Base-by-base conservation (phyloP, 2,888 invertebrate genomes). In the Lepetodrilus schrolli region DNA sequence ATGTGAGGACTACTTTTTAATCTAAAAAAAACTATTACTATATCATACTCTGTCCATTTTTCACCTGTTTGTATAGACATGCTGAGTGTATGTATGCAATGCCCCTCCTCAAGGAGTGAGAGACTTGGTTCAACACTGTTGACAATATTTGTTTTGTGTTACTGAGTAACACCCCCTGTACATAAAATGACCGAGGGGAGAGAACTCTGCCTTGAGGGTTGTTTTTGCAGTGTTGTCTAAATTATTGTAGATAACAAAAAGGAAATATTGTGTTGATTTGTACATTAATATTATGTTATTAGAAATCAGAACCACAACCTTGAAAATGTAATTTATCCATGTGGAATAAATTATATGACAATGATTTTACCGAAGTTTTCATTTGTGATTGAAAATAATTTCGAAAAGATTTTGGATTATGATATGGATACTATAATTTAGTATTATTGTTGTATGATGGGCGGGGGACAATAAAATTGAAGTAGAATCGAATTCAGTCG, bases 301-400 rank as follows among this genome's bases (percentile, higher is more conserved):
- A 38, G 38, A 68, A 47, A 38, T 43, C 43, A 66, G 66, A 66
- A 66, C 66, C 66, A 66, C 66, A 66, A 38, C 20, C 66, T 37
- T 38, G 66, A 37, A 20, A 66, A 26, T 68, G 38, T 68, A 68
- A 68, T 68, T 68, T 68, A 43, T 68, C 68, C 68, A 68, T 21
- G 23, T 38, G 70, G 70, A 74, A 70, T 74, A 70, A 70, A 70
- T 70, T 70, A 70, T 74, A 49, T 74, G 70, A 74, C 70, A 47
- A 70, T 74, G 70, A 65, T 65, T 47, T 65, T 47, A 43, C 21
- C 38, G 47, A 68, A 17, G 43, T 3, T 17, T n/a, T 43, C n/a
- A n/a, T n/a, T n/a, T n/a, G n/a, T n/a, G n/a, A n/a, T n/a, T n/a
- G n/a, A n/a, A n/a, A n/a, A n/a, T n/a, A n/a, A n/a, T n/a, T n/a